Percentiles rank a stretch among this genome's conserved stretches.
Evolutionary conservation across 2,888 invertebrate species (phyloP).

Genomic region (Endotricha flammealis): DNA sequence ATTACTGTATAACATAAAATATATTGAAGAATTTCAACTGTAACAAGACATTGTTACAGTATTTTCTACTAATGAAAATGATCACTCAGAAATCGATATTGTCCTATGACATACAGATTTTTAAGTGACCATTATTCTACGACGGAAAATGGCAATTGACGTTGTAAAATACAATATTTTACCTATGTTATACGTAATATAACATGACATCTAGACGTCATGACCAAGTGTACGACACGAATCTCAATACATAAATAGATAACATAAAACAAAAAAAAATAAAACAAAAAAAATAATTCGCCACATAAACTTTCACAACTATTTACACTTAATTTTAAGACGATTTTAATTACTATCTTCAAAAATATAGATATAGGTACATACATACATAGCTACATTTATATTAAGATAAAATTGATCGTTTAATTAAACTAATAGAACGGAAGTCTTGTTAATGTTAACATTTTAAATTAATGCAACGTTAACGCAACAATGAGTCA

Average conservation of each 20-base stretch:
- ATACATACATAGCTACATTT: constrained; percentile 71
- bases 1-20: too few species aligned
- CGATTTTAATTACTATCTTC: constrained; percentile 64
- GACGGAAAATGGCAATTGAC: too few species aligned
- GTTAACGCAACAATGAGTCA: constrained; percentile 34
- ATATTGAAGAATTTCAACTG: too few species aligned
- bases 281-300: constrained; percentile 68
- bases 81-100: too few species aligned
- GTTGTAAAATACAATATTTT: too few species aligned
- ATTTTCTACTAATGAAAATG: too few species aligned
- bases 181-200: too few species aligned
- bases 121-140: too few species aligned
- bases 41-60: too few species aligned
- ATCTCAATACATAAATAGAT: constrained; percentile 68
- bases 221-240: constrained; percentile 50
- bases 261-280: constrained; percentile 63
- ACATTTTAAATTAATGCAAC: constrained; percentile 30
- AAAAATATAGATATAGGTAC: constrained; percentile 75
- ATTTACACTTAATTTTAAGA: constrained; percentile 70
- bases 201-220: constrained; percentile 29
- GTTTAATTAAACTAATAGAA: constrained; percentile 54
- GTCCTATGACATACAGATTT: too few species aligned
- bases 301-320: constrained; percentile 74
- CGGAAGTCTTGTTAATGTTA: constrained; percentile 52
- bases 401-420: constrained; percentile 62